Evolutionary conservation across 2,888 invertebrate genomes (phyloP), one percentile per base, ranked within the genome.

Genomic region (Euzophera pinguis): DNA sequence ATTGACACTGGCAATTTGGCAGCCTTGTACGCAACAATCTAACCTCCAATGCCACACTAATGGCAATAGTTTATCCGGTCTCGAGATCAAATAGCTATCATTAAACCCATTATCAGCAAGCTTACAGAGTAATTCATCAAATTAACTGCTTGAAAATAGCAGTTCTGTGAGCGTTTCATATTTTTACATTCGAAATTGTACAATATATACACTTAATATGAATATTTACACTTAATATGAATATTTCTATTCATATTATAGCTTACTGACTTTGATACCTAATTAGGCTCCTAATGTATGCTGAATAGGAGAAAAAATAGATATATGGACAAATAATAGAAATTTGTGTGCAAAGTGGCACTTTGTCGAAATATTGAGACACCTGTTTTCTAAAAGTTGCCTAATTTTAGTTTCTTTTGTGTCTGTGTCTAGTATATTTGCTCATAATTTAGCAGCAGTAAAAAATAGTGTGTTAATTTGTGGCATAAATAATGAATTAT

Each of bases 51-150:
- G 48, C 53, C 47, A 10, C 47, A 10, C 29, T 16, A 52, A 53
- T 48, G 48, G 34, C 50, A 34, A 32, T 10, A 42, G 35, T 47
- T 55, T 42, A 52, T 52, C 32, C 47, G 53, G n/a, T 50, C 34
- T 55, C 50, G 17, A 39, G 34, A 43, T 35, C 35, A 35, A 43
- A 50, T 34, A 43, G 34, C 51, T 51, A 51, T 51, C 43, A 51
- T 51, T 51, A 51, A 1, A 17, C 10, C 13, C 14, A 35, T 32
- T 34, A 43, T 42, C 34, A 43, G 43, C 35, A 51, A 51, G 51
- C 43, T 51, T 34, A 34, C 41, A 17, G 17, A 10, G 35, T 17
- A 27, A 51, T 51, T 51, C 35, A 34, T 43, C 17, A 35, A 35
- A 37, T 51, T 43, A 51, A 51, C 43, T 42, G 22, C 35, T 37